Evolutionary conservation across 1,140 invertebrate species (phyloP).

Genomic region (Monomorium pharaonis): DNA sequence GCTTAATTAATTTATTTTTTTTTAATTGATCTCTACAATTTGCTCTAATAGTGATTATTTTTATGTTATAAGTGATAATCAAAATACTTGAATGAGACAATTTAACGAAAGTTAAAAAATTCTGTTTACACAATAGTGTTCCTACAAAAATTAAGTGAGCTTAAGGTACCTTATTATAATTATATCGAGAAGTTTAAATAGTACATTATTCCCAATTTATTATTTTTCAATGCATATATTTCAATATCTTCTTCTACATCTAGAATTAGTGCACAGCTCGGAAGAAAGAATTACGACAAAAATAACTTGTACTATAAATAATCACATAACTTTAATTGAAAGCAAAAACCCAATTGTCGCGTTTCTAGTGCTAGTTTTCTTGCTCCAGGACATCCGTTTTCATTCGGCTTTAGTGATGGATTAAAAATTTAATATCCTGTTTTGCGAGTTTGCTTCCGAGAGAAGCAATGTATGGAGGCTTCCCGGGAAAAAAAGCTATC

Average conservation of each 20-base stretch:
- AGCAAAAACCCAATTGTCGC: background rate
- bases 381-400: background rate
- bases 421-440: constrained; percentile 61
- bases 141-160: too few relatives aligned
- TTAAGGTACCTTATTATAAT: background rate
- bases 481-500: constrained; percentile 3
- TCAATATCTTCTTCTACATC: background rate
- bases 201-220: background rate
- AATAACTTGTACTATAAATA: constrained; percentile 18
- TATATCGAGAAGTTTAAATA: background rate
- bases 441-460: background rate
- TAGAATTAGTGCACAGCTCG: background rate
- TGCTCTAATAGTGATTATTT: background rate
- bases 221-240: background rate
- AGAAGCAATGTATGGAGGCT: background rate
- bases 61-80: background rate
- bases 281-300: background rate
- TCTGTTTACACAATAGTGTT: too few relatives aligned
- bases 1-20: background rate
- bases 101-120: too few relatives aligned
- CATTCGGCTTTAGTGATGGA: constrained; percentile 22
- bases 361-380: background rate
- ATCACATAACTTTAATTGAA: background rate
- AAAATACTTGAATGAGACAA: too few relatives aligned
- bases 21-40: background rate